Evolutionary conservation across 2,113 vertebrate species (phyloP).

Genomic region (Dendrocopos noguchii): DNA sequence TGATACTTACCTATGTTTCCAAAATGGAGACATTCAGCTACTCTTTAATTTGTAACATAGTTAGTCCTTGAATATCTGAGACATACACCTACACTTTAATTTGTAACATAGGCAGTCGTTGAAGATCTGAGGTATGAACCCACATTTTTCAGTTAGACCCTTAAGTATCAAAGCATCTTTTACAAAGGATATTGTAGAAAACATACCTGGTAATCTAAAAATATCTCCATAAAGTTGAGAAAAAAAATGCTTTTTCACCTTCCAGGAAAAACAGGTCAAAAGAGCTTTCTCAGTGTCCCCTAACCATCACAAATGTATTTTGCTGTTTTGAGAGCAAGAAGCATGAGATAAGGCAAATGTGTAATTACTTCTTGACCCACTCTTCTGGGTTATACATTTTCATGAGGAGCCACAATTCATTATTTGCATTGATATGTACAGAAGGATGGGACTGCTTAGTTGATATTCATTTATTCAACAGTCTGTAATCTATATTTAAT

Average conservation of each 20-base stretch:
- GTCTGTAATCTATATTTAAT: conserved; percentile 87
- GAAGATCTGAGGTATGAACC: not conserved
- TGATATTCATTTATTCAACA: conserved; percentile 86
- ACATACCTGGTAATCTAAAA: not conserved
- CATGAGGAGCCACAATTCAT: conserved; percentile 79
- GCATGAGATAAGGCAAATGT: conserved; percentile 82
- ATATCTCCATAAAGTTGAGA: not conserved
- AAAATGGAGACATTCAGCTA: not conserved
- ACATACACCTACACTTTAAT: not conserved
- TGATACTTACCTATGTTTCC: not conserved
- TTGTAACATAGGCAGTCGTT: not conserved
- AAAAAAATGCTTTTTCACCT: not conserved
- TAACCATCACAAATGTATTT: conserved; percentile 52
- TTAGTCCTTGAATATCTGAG: too few species aligned
- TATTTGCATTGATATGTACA: conserved; percentile 81
- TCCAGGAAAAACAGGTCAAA: conserved; percentile 32
- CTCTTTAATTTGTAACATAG: not conserved
- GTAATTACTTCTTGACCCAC: conserved; percentile 81
- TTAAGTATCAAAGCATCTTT: not conserved
- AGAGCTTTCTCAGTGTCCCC: conserved; percentile 4
- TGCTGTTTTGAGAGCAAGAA: conserved; percentile 74
- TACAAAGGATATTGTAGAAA: not conserved
- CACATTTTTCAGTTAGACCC: not conserved
- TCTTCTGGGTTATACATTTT: conserved; percentile 79
- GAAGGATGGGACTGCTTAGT: conserved; percentile 75